phyloP scores from a whole-genome alignment of 2,113 vertebrate species.

The Numenius arquata region DNA sequence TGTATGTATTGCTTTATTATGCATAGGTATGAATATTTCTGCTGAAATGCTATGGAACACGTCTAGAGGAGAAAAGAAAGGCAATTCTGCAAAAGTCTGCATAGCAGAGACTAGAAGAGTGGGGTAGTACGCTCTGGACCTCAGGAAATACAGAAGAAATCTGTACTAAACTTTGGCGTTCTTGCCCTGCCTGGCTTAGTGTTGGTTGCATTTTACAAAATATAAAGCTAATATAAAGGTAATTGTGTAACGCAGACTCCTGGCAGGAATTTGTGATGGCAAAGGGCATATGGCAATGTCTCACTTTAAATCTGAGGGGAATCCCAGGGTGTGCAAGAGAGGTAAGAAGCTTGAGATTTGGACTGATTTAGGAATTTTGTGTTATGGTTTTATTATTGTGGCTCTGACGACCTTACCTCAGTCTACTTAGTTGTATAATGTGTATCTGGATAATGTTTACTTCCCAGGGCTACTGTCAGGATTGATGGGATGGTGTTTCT shows the following conservation, averaged over 20 bases:
- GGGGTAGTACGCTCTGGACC: neutral
- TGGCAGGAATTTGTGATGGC: neutral
- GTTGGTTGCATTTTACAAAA: neutral
- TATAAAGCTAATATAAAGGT: neutral
- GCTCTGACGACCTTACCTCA: neutral
- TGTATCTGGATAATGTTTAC: neutral
- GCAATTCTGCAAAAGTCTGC: neutral
- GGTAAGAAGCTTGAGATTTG: neutral
- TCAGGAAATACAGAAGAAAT: neutral
- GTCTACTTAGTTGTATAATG: neutral
- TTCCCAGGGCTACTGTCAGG: neutral
- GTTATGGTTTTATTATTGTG: neutral
- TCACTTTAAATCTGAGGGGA: neutral
- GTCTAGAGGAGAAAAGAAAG: neutral
- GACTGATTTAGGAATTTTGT: neutral
- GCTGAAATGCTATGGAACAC: neutral
- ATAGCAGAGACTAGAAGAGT: neutral
- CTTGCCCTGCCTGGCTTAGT: neutral
- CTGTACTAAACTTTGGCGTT: neutral
- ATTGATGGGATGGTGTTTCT: neutral
- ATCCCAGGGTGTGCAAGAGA: neutral
- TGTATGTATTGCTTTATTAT: neutral
- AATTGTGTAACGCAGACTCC: neutral
- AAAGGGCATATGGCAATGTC: neutral
- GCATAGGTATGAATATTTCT: neutral